A percentile compares a stretch with the other conserved stretches of the same genome.
phyloP scores from a whole-genome alignment of 2,888 invertebrate species.

The Anoncus sp. region DNA sequence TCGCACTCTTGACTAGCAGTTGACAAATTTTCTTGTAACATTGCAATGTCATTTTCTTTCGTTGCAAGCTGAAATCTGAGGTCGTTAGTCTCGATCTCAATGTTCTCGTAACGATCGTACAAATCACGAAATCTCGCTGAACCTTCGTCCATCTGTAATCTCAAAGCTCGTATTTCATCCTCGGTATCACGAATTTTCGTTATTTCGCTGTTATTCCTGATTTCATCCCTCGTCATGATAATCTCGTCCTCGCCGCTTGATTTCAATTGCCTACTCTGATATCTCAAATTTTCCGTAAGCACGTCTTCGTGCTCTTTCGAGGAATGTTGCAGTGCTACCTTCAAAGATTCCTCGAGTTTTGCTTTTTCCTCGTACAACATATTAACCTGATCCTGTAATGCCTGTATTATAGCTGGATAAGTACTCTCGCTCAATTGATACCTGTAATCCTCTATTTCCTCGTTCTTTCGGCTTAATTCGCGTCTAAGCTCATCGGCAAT shows the following conservation, averaged over 20 bases:
- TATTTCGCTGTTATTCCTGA: neutral
- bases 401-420: conserved; percentile 78
- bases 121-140: conserved; percentile 84
- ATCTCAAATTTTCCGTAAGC: neutral
- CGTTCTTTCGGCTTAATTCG: conserved; percentile 86
- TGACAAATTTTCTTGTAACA: conserved; percentile 88
- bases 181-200: conserved; percentile 84
- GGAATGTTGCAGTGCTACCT: conserved; percentile 23
- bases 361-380: conserved; percentile 66
- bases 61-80: conserved; percentile 87
- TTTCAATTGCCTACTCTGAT: conserved; percentile 8
- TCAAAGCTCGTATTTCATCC: conserved; percentile 89
- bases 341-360: conserved; percentile 61
- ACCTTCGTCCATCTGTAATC: conserved; percentile 86
- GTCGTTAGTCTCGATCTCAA: conserved; percentile 85
- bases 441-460: conserved; percentile 89
- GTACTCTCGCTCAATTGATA: conserved; percentile 85
- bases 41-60: conserved; percentile 89
- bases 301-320: neutral
- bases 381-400: conserved; percentile 79
- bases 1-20: conserved; percentile 86
- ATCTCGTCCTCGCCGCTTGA: conserved; percentile 10
- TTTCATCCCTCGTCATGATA: neutral
- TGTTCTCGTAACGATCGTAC: conserved; percentile 84
- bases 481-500: conserved; percentile 52